Conservation (phyloP, 2,113 vertebrate species). For the Oreochromis aureus region DNA sequence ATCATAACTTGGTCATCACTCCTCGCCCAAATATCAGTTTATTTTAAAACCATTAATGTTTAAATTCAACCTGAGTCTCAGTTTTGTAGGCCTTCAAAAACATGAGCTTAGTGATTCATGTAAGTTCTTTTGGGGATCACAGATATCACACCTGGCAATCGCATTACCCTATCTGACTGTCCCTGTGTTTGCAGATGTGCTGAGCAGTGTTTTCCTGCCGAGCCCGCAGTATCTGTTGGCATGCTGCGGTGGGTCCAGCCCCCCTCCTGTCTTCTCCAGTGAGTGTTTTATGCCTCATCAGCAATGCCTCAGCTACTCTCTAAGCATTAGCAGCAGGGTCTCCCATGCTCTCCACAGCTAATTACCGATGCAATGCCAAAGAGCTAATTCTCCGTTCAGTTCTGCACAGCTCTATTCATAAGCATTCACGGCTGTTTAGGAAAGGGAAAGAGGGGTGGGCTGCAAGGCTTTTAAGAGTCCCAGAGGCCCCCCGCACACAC, state of each 20-base stretch:
- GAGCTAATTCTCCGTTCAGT: constrained; percentile 87
- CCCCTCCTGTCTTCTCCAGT: constrained; percentile 87
- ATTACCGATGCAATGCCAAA: constrained; percentile 89
- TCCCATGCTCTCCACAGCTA: constrained; percentile 88
- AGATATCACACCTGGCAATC: background rate
- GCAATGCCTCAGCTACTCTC: constrained; percentile 88
- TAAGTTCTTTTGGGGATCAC: background rate
- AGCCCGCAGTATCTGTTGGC: constrained; percentile 78
- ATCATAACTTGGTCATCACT: background rate
- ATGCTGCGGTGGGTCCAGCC: constrained; percentile 90
- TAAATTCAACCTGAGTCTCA: background rate
- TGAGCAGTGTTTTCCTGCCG: constrained; percentile 81
- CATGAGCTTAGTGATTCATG: background rate
- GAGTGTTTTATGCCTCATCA: constrained; percentile 96
- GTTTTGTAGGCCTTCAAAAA: background rate
- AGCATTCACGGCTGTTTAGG: constrained; percentile 67
- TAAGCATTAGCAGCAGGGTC: constrained; percentile 87
- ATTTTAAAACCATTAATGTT: background rate
- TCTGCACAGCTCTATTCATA: constrained; percentile 84
- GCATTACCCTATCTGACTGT: constrained; percentile 8
- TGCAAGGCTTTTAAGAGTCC: constrained; percentile 59
- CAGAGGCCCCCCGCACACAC: constrained; percentile 3
- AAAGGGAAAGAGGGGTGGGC: constrained; percentile 48
- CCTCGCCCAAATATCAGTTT: background rate
- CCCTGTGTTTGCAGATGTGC: constrained; percentile 77